Base-by-base conservation (phyloP, 1,140 invertebrate species). In the Anagrus nilaparvatae region DNA sequence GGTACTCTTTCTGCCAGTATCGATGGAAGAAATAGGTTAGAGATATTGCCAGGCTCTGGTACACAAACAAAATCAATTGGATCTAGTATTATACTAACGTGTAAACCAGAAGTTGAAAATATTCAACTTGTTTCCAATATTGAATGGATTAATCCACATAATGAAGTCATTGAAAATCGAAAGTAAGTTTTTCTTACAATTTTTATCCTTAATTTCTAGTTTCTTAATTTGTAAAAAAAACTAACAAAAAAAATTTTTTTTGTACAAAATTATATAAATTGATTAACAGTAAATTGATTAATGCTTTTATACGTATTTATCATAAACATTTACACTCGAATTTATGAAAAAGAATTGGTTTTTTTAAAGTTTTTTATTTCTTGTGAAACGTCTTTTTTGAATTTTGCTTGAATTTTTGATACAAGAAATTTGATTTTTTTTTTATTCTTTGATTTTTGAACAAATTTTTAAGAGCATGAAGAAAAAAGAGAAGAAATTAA, bases 131-230 rank as follows among this genome's bases (percentile, higher is more conserved):
- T 84, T 20, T 70, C 69, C 3, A 70, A 82, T 48, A 70, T 84
- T 20, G 72, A 82, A 55, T 87, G 84, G 84, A 67, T 76, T 32
- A 81, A 85, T 56, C 75, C 75, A 18, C 63, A 71, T 18, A 74
- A 78, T 48, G 70, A 71, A 27, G 69, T 70, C 18, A 82, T 87
- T 52, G 74, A 78, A 39, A 70, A 70, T 28, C 71, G 69, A 53
- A 71, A 65, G 78, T 81, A 65, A 75, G 70, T 66, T 24, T 35
- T 4, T 30, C 29, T 30, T 5, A 9, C n/a, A n/a, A n/a, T n/a
- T 31, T 31, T 31, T 30, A 29, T 20, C 10, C 10, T 16, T 16
- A 5, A 4, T 21, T 36, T 13, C 9, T 9, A 25, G 17, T 23
- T 24, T 34, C 23, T 12, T 34, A 6, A 2, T 23, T 23, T 36